Evolutionary conservation across 2,797 vertebrate species (phyloP).

Genomic region (Dermochelys coriacea): DNA sequence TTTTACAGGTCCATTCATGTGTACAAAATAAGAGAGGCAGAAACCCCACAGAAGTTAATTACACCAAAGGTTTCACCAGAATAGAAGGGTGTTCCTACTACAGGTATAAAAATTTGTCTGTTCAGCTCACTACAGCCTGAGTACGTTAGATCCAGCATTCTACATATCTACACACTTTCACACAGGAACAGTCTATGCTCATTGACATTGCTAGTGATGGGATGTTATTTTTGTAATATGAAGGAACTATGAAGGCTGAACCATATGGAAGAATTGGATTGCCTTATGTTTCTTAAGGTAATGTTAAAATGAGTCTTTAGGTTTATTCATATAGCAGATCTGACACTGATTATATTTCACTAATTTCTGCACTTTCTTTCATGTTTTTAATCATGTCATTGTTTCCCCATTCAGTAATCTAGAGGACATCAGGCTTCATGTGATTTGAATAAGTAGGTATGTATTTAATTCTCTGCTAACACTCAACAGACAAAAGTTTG

Average conservation of each 20-base stretch:
- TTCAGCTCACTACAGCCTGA: not conserved
- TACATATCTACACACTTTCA: not conserved
- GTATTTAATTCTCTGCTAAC: not conserved
- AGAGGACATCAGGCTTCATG: not conserved
- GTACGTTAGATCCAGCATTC: not conserved
- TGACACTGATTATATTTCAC: conserved; percentile 14
- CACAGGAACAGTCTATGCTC: not conserved
- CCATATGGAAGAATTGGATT: not conserved
- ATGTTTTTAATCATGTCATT: not conserved
- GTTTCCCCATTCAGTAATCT: not conserved
- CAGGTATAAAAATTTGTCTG: not conserved
- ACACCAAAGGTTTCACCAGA: conserved; percentile 11
- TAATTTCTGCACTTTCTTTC: conserved; percentile 3
- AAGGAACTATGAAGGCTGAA: conserved; percentile 24
- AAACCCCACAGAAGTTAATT: conserved; percentile 34
- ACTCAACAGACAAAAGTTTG: conserved; percentile 16
- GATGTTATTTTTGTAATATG: conserved; percentile 8
- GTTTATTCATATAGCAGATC: conserved; percentile 23
- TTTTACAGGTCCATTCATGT: conserved; percentile 29
- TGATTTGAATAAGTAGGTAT: not conserved
- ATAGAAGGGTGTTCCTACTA: not conserved
- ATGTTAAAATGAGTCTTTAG: not conserved
- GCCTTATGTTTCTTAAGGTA: not conserved
- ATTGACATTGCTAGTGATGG: not conserved
- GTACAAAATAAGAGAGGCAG: not conserved